Percentiles rank a stretch among this genome's conserved stretches.
Evolutionary conservation across 2,113 vertebrate genomes (phyloP).

Genomic region (Capricornis sumatraensis): DNA sequence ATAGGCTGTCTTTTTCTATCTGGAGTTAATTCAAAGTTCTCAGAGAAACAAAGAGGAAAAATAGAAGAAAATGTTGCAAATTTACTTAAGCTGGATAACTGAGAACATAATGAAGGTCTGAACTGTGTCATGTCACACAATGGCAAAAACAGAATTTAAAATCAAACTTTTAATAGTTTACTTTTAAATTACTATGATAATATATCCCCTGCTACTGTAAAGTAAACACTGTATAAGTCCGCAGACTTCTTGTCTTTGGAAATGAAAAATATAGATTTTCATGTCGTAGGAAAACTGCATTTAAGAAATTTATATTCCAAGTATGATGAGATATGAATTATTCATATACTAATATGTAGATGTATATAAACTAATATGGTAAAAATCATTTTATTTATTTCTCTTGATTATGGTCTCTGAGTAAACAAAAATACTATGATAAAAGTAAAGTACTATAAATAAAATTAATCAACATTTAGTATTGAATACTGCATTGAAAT

Average conservation of each 20-base stretch:
- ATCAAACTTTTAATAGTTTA: neutral
- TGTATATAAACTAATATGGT: neutral
- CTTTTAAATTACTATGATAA: neutral
- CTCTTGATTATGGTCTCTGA: neutral
- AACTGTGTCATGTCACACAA: neutral
- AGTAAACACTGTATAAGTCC: neutral
- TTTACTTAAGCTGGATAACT: neutral
- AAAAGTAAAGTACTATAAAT: neutral
- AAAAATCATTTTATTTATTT: conserved; percentile 33
- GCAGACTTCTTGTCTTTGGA: neutral
- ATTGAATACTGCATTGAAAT: neutral
- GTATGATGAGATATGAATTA: neutral
- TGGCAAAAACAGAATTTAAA: neutral
- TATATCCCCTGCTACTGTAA: neutral
- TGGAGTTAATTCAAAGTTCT: neutral
- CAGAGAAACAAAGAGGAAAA: neutral
- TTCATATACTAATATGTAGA: neutral
- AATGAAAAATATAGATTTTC: neutral
- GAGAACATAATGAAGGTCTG: neutral
- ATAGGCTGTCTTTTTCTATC: neutral
- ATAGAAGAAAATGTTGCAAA: neutral
- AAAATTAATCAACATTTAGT: neutral
- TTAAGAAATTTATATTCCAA: neutral
- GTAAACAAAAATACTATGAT: neutral
- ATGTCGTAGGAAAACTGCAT: neutral